A percentile compares a stretch with the other conserved stretches of the same genome.
Conservation (phyloP, 2,797 vertebrate genomes). For the Discoglossus pictus region DNA sequence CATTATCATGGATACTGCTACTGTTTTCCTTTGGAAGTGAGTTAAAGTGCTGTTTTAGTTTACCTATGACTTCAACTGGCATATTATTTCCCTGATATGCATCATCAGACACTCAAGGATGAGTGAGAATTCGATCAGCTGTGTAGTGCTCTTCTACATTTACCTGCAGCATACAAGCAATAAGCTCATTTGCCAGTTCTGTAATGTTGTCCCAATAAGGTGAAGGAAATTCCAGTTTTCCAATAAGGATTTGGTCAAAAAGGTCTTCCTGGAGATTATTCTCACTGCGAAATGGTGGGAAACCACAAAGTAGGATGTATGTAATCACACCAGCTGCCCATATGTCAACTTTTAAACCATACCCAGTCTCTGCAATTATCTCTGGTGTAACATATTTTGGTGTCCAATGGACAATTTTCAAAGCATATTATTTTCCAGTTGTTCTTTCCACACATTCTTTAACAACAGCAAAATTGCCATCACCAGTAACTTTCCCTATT, state of each 20-base stretch:
- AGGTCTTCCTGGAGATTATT: constrained; percentile 94
- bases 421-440: constrained; percentile 92
- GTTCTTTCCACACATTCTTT: constrained; percentile 92
- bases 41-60: constrained; percentile 96
- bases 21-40: constrained; percentile 82
- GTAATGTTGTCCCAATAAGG: constrained; percentile 98
- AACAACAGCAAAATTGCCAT: constrained; percentile 96
- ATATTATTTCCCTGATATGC: constrained; percentile 86
- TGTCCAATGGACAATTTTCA: constrained; percentile 96
- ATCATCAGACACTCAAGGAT: constrained; percentile 94
- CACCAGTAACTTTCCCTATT: constrained; percentile 94
- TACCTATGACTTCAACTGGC: constrained; percentile 93
- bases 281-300: constrained; percentile 97
- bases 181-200: constrained; percentile 92
- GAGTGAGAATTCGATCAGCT: constrained; percentile 87
- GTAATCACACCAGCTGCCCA: constrained; percentile 98
- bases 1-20: constrained; percentile 93
- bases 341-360: constrained; percentile 93
- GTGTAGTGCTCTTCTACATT: constrained; percentile 86
- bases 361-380: constrained; percentile 96
- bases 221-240: constrained; percentile 89
- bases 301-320: constrained; percentile 95
- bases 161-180: constrained; percentile 91
- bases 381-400: constrained; percentile 97
- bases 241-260: constrained; percentile 94